Evolutionary conservation across 1,140 invertebrate genomes (phyloP).

Genomic region (Harpegnathos saltator): DNA sequence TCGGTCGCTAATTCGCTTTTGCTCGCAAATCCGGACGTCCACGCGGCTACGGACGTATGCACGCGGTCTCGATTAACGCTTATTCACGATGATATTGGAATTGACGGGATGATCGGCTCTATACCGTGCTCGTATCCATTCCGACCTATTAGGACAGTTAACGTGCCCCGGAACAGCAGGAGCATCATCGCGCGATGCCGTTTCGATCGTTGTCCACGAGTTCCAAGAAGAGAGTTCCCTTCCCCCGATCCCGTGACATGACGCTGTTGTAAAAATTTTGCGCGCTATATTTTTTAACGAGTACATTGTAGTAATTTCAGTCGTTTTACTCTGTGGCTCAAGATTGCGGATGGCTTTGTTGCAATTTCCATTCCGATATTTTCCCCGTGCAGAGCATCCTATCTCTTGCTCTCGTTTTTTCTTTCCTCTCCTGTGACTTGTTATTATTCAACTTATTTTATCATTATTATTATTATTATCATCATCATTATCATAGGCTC

Average conservation of each 20-base stretch:
- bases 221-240: slow-evolving; percentile 57
- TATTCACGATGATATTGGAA: slow-evolving; percentile 34
- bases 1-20: too few relatives aligned
- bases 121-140: slow-evolving; percentile 27
- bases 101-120: slow-evolving; percentile 38
- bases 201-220: not conserved
- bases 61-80: not conserved
- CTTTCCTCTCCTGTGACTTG: too few relatives aligned
- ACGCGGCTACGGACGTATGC: not conserved
- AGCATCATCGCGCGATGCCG: slow-evolving; percentile 1
- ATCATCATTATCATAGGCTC: too few relatives aligned
- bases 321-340: too few relatives aligned
- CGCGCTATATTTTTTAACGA: too few relatives aligned
- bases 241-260: slow-evolving; percentile 6
- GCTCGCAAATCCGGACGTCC: not conserved
- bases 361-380: too few relatives aligned
- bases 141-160: slow-evolving; percentile 53
- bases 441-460: too few relatives aligned
- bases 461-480: too few relatives aligned
- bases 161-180: slow-evolving; percentile 18
- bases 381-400: too few relatives aligned
- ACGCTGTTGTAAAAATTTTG: not conserved
- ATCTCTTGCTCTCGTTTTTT: too few relatives aligned
- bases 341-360: too few relatives aligned
- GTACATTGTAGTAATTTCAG: too few relatives aligned